phyloP scores from a whole-genome alignment of 2,113 vertebrate species.

The Melanerpes formicivorus region DNA sequence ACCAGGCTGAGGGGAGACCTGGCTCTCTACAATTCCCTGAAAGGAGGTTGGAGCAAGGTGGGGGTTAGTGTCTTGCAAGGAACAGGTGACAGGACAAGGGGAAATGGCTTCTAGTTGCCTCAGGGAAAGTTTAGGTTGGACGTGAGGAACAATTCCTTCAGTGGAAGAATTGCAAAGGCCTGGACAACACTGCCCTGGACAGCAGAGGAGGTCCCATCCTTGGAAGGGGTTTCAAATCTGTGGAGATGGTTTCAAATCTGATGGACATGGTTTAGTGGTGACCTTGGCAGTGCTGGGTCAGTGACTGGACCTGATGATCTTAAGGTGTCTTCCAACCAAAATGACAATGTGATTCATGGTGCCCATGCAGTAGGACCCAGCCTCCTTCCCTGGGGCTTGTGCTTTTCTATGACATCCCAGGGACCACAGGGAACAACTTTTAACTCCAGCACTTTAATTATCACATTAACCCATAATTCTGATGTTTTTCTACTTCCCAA shows the following conservation, averaged over 20 bases:
- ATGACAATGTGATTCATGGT: neutral
- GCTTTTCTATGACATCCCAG: neutral
- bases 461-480: rapidly evolving
- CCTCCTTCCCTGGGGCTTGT: rapidly evolving
- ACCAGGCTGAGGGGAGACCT: no score
- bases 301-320: neutral
- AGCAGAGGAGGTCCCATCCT: no score
- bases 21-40: no score
- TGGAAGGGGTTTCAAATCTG: neutral
- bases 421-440: no score
- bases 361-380: neutral
- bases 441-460: neutral
- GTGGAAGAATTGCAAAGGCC: no score
- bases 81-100: no score
- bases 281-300: neutral
- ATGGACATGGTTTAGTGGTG: neutral
- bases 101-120: no score
- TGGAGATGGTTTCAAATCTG: neutral
- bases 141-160: no score
- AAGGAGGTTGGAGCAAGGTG: no score
- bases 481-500: neutral
- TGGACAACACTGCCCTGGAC: no score
- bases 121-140: no score
- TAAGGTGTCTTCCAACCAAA: neutral
- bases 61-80: no score